Evolutionary conservation across 2,797 vertebrate genomes (phyloP).

Genomic region (Philypnodon macrostomus): DNA sequence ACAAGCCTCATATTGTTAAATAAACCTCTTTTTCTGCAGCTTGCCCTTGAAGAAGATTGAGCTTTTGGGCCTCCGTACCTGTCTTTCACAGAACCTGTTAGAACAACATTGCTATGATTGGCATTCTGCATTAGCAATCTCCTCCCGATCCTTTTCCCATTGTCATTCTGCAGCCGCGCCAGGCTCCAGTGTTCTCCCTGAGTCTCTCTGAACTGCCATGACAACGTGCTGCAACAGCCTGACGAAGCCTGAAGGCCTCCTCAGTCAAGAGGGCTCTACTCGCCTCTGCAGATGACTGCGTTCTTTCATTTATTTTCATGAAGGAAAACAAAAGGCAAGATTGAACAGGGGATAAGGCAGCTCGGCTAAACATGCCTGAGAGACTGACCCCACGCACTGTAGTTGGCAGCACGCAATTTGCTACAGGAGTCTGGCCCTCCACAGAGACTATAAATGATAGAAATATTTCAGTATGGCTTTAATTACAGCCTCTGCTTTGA

Average conservation of each 20-base stretch:
- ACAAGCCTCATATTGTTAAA: background rate
- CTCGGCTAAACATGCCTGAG: slow-evolving; percentile 55
- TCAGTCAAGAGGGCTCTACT: slow-evolving; percentile 68
- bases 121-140: slow-evolving; percentile 62
- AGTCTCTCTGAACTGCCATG: slow-evolving; percentile 71
- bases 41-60: slow-evolving; percentile 43
- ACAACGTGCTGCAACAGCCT: slow-evolving; percentile 63
- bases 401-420: slow-evolving; percentile 41
- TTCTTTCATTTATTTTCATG: slow-evolving; percentile 73
- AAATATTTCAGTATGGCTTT: slow-evolving; percentile 46
- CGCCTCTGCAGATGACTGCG: slow-evolving; percentile 69
- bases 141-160: slow-evolving; percentile 47
- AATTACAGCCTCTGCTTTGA: slow-evolving; percentile 40
- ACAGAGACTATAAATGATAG: slow-evolving; percentile 24
- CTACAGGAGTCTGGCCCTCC: slow-evolving; percentile 30
- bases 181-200: slow-evolving; percentile 60
- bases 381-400: slow-evolving; percentile 57
- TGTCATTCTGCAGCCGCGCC: slow-evolving; percentile 62
- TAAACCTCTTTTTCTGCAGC: slow-evolving; percentile 7
- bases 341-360: slow-evolving; percentile 60
- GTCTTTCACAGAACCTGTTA: slow-evolving; percentile 52
- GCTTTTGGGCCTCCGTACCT: slow-evolving; percentile 32
- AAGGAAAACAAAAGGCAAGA: slow-evolving; percentile 68
- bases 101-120: slow-evolving; percentile 59
- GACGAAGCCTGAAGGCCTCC: slow-evolving; percentile 72